A percentile compares a stretch with the other conserved stretches of the same genome.
Evolutionary conservation across 2,888 invertebrate genomes (phyloP).

Genomic region (Anthophora plumipes): DNA sequence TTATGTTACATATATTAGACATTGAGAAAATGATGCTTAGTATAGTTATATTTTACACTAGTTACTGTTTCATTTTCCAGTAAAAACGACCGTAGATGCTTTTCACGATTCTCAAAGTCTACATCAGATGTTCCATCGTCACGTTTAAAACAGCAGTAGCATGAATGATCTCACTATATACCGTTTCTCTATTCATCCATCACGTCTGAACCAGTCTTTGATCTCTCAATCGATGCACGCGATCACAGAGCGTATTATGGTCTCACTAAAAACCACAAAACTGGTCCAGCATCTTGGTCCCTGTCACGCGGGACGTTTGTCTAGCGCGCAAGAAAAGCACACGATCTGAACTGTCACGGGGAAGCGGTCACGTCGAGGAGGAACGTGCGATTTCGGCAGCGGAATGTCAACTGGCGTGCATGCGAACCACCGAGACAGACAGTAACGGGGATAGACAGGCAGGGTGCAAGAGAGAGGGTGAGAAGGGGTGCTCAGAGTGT

Average conservation of each 20-base stretch:
- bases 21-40: neutral
- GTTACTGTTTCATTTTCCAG: neutral
- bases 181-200: neutral
- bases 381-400: constrained; percentile 76
- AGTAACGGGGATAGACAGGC: constrained; percentile 31
- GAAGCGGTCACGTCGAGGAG: constrained; percentile 40
- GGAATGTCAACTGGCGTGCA: constrained; percentile 77
- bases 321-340: constrained; percentile 25
- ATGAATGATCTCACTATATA: neutral
- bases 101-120: neutral
- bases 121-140: constrained; percentile 7
- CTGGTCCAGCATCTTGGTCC: neutral
- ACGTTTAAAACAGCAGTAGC: neutral
- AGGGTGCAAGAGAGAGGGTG: constrained; percentile 30
- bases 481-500: constrained; percentile 63
- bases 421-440: constrained; percentile 56
- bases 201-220: neutral
- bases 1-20: neutral
- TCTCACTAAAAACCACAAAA: constrained; percentile 48
- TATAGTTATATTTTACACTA: neutral
- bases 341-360: constrained; percentile 36
- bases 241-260: constrained; percentile 21
- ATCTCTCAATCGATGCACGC: constrained; percentile 14
- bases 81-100: neutral
- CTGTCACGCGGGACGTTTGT: constrained; percentile 24